Conservation (phyloP, 2,113 vertebrate genomes). For the Otolemur garnettii region DNA sequence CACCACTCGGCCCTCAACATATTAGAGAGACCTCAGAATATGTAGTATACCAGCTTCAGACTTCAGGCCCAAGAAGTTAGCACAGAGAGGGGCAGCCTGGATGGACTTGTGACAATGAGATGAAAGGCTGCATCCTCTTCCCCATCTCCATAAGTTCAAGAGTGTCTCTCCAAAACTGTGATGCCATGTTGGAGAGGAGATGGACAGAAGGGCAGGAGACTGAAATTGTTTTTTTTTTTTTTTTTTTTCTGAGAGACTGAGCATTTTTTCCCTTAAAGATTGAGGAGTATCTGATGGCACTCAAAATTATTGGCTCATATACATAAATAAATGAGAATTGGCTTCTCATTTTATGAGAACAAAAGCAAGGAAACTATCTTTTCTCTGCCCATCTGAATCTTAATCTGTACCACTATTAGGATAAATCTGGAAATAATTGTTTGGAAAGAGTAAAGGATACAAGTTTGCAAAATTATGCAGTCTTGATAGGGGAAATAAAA, state of each 20-base stretch:
- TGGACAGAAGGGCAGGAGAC: background rate
- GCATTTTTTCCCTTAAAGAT: background rate
- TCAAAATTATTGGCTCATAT: background rate
- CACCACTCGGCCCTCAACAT: background rate
- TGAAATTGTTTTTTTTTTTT: background rate
- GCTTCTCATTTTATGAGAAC: background rate
- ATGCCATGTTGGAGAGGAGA: background rate
- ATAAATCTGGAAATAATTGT: slow-evolving; percentile 29
- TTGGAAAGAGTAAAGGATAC: background rate
- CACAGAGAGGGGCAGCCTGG: background rate
- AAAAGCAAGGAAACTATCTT: background rate
- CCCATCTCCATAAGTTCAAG: background rate
- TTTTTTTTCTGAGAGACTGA: background rate
- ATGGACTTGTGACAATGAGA: background rate
- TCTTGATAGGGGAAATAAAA: background rate
- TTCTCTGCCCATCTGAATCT: background rate
- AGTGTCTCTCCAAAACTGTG: background rate
- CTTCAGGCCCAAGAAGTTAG: background rate
- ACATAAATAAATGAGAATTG: background rate
- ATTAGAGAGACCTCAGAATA: background rate
- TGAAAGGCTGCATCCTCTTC: background rate
- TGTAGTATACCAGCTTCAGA: background rate
- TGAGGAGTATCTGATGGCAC: background rate
- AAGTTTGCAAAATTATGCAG: background rate
- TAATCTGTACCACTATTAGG: background rate